Base-by-base conservation (phyloP, 2,113 vertebrate species). In the Mandrillus leucophaeus region DNA sequence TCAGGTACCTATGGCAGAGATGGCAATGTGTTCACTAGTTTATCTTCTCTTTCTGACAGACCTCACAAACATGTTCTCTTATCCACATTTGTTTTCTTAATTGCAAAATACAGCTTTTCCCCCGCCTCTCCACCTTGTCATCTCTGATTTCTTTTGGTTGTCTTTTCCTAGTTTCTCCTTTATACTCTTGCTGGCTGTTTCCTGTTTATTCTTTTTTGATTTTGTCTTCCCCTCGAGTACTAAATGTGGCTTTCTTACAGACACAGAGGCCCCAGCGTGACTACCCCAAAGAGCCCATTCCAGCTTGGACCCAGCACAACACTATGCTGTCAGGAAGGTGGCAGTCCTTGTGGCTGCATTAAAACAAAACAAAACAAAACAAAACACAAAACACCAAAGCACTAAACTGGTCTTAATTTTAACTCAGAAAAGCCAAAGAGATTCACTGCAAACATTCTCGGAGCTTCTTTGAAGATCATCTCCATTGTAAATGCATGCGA, bases 231-330 rank as follows among this genome's bases (percentile, higher is more conserved):
- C 92, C 97, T 94, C 61, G 97, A 98, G 97, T 96, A 97, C 97
- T 92, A 98, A 99, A 97, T 99, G 98, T 98, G 98, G 98, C 98
- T 99, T 99, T 99, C 98, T 97, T 96, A 98, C 98, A 99, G 98
- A 99, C 98, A 98, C 96, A 98, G 98, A 98, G 99, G 98, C 98
- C 98, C 98, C 98, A 98, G 98, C 98, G 90, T 97, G 98, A 99
- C 98, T 98, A 97, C 96, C 98, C 98, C 92, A 91, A 98, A 96
- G 98, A 98, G 98, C 98, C 98, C 98, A 45, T 96, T 98, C 97
- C 43, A 98, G 91, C 96, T 99, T 98, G 98, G 98, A 98, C 96
- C 95, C 92, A 79, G 97, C 94, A 98, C 98, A 98, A 96, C 82
- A 94, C 97, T 98, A 92, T 95, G 89, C 96, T 98, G 97, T 97